Evolutionary conservation across 2,113 vertebrate genomes (phyloP).

Genomic region (Athene noctua): DNA sequence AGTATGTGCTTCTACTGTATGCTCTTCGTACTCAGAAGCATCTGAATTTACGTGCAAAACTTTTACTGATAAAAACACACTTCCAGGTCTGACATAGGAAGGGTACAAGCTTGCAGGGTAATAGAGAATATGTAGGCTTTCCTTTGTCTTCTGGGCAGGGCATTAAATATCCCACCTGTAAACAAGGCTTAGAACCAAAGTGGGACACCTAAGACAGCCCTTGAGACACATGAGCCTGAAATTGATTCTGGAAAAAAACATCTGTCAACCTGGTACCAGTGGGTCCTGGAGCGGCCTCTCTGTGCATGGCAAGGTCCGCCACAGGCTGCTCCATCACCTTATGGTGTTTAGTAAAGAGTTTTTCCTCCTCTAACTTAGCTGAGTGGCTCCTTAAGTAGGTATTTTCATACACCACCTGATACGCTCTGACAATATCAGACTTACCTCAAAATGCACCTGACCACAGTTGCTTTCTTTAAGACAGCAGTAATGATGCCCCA

Average conservation of each 20-base stretch:
- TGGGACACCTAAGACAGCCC: not conserved
- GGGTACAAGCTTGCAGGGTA: not conserved
- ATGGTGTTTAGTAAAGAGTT: not conserved
- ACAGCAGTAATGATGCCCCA: not conserved
- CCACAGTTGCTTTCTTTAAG: not conserved
- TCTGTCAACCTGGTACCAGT: not conserved
- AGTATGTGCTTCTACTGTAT: not conserved
- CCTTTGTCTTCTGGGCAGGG: not conserved
- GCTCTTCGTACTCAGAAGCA: not conserved
- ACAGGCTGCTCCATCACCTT: not conserved
- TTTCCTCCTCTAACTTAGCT: not conserved
- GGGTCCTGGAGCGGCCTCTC: not conserved
- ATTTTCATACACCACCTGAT: not conserved
- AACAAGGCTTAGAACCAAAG: not conserved
- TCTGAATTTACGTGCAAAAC: not conserved
- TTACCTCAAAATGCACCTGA: not conserved
- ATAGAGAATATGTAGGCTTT: not conserved
- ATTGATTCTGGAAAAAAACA: not conserved
- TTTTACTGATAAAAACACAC: not conserved
- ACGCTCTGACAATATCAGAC: not conserved
- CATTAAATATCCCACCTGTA: not conserved
- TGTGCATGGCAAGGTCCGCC: accelerated
- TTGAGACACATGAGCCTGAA: not conserved
- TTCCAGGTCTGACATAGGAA: not conserved
- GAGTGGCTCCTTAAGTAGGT: not conserved